Evolutionary conservation across 2,888 invertebrate genomes (phyloP).

Genomic region (Lasioglossum pauxillum): DNA sequence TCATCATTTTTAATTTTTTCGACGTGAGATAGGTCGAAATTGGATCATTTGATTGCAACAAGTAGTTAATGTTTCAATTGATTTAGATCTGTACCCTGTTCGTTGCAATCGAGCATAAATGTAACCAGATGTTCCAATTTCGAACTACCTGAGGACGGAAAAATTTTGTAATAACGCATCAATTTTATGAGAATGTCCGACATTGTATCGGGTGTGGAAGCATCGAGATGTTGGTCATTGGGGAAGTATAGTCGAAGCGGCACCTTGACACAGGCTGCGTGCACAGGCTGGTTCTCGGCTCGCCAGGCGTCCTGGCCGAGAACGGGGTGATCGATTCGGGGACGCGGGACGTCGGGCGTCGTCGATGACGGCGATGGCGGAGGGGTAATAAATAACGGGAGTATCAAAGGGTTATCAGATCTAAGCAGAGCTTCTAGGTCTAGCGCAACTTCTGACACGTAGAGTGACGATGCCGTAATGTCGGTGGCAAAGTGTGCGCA

Average conservation of each 20-base stretch:
- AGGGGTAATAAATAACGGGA: slow-evolving; percentile 75
- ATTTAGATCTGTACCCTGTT: too few species aligned
- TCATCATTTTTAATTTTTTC: too few species aligned
- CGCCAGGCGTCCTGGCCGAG: slow-evolving; percentile 2
- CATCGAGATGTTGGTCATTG: slow-evolving; percentile 3
- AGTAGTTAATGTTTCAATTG: too few species aligned
- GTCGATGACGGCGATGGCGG: slow-evolving; percentile 50
- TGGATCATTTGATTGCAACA: too few species aligned
- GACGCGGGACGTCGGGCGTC: slow-evolving; percentile 51
- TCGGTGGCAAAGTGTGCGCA: slow-evolving; percentile 76
- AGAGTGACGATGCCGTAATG: slow-evolving; percentile 83
- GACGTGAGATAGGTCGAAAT: too few species aligned
- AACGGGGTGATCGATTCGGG: slow-evolving; percentile 58
- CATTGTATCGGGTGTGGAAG: background rate
- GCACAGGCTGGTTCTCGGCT: background rate
- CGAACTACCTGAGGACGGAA: too few species aligned
- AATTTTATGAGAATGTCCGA: background rate
- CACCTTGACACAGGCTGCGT: slow-evolving; percentile 4
- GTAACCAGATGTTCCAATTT: too few species aligned
- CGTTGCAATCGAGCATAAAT: too few species aligned
- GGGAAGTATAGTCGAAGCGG: background rate
- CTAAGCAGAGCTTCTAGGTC: slow-evolving; percentile 75
- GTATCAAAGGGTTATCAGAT: slow-evolving; percentile 83
- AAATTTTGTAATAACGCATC: background rate
- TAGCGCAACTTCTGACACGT: slow-evolving; percentile 83